Conservation (phyloP, 2,888 invertebrate genomes). For the Steinernema carpocapsae region DNA sequence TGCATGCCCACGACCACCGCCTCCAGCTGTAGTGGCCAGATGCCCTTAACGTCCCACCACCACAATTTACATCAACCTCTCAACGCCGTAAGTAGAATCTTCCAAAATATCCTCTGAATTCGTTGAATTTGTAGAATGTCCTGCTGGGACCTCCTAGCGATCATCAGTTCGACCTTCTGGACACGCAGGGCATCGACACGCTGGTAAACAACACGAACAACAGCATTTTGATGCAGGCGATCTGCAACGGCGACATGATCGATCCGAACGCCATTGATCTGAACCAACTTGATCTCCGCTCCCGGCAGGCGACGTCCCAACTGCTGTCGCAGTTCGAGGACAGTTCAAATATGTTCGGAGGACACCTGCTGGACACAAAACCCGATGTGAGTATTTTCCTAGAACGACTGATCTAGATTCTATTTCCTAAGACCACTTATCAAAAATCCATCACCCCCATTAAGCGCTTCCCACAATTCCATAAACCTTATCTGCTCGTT, state of each 20-base stretch:
- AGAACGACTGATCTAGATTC: too few relatives aligned
- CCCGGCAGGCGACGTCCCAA: conserved; percentile 7
- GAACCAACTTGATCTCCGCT: conserved; percentile 29
- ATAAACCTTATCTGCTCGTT: neutral
- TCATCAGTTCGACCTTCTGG: conserved; percentile 53
- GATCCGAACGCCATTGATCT: conserved; percentile 14
- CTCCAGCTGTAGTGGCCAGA: conserved; percentile 7
- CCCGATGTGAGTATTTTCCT: neutral
- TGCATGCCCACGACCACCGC: conserved; percentile 25
- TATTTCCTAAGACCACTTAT: too few relatives aligned
- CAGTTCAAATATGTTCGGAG: conserved; percentile 14
- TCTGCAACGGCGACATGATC: conserved; percentile 24
- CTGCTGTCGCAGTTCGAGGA: conserved; percentile 22
- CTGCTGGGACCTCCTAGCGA: conserved; percentile 50
- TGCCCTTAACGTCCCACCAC: conserved; percentile 13
- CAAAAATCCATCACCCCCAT: neutral
- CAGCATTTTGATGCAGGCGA: conserved; percentile 34
- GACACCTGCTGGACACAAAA: conserved; percentile 9
- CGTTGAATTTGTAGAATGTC: neutral
- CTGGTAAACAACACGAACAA: conserved; percentile 52
- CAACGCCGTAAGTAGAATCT: neutral
- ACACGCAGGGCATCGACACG: conserved; percentile 53
- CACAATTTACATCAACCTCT: conserved; percentile 10
- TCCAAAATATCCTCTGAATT: conserved; percentile 1
- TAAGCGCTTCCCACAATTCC: neutral